These are phyloP conservation scores for Pelmatolapia mariae DNA, from an alignment of 2,113 vertebrate species.

Conservation along the genomic window DNA sequence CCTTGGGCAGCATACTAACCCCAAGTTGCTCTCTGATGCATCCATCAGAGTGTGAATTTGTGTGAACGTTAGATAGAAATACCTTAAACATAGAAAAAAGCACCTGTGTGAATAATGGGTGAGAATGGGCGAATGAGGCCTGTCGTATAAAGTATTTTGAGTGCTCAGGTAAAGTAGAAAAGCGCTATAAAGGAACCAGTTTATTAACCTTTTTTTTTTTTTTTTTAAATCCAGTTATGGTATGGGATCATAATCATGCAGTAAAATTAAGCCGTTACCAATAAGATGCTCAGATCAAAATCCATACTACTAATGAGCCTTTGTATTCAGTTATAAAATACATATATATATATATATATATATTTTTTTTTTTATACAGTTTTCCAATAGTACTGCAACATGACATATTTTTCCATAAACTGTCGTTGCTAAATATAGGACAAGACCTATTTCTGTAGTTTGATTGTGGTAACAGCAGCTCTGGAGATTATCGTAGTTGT, in stretches of 20 bases:
- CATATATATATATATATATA: neutral
- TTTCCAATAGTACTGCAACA: neutral
- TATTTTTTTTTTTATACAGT: neutral
- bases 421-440: neutral
- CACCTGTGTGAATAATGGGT: neutral
- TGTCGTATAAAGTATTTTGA: neutral
- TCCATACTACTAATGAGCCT: neutral
- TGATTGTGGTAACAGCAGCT: neutral
- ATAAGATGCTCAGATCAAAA: neutral
- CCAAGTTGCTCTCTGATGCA: neutral
- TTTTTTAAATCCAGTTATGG: neutral
- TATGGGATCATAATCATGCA: neutral
- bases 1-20: neutral
- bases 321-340: neutral
- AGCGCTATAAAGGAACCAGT: neutral
- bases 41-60: neutral
- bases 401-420: neutral
- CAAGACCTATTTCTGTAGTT: neutral
- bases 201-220: neutral
- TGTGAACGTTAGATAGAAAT: neutral
- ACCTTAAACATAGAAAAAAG: neutral
- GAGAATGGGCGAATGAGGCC: neutral
- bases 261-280: neutral
- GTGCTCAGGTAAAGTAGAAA: neutral
- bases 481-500: neutral